Evolutionary conservation across 1,140 invertebrate species (phyloP).

Genomic region (Neodiprion pinetum): DNA sequence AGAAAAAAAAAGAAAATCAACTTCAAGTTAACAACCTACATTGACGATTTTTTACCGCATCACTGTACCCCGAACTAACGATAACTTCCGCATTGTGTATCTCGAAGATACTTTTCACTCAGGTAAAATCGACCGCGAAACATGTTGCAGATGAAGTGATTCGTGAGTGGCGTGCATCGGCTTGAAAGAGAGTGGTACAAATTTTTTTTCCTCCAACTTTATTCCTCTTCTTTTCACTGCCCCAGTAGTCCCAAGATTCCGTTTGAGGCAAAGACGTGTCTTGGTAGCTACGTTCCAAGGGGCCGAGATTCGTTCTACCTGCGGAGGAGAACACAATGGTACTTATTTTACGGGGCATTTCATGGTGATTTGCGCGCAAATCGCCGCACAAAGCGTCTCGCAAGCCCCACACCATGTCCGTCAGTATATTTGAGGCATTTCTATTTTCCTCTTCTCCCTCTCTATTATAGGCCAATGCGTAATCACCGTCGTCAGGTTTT

Average conservation of each 20-base stretch:
- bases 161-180: no score
- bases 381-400: conserved; percentile 50
- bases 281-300: not conserved
- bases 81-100: no score
- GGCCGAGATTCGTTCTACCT: conserved; percentile 31
- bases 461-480: conserved; percentile 32
- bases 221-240: not conserved
- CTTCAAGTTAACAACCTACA: not conserved
- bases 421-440: conserved; percentile 40
- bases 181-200: no score
- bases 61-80: no score
- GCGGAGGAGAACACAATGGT: conserved; percentile 40
- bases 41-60: no score
- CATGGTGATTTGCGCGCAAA: conserved; percentile 56
- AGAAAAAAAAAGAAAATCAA: not conserved
- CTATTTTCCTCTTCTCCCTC: conserved; percentile 19
- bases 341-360: conserved; percentile 52
- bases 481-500: conserved; percentile 35
- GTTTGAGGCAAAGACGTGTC: not conserved
- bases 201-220: no score
- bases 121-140: no score
- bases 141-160: no score
- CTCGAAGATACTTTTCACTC: no score
- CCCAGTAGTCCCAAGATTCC: not conserved
- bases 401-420: conserved; percentile 31